Conservation (phyloP, 2,888 invertebrate species). For the Sinhomidia bicolor region DNA sequence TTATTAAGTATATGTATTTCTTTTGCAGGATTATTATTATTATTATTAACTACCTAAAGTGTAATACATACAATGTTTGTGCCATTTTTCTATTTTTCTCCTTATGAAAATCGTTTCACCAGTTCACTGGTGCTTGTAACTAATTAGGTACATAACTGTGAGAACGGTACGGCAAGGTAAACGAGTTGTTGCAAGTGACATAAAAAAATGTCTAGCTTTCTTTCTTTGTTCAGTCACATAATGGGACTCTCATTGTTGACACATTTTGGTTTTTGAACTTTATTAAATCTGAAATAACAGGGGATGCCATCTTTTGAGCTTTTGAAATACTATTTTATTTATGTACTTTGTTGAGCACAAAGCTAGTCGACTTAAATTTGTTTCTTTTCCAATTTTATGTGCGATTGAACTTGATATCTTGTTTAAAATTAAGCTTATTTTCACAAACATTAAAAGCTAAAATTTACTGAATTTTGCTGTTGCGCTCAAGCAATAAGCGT, state of each 20-base stretch:
- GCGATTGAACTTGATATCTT: no score
- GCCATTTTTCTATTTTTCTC: neutral
- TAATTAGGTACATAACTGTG: constrained; percentile 4
- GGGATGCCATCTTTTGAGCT: neutral
- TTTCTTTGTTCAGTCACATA: no score
- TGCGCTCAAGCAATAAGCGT: neutral
- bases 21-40: neutral
- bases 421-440: no score
- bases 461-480: neutral
- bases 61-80: neutral
- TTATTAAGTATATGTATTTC: constrained; percentile 1
- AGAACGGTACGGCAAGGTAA: neutral
- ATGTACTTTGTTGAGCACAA: neutral
- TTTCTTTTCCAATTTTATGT: neutral
- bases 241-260: no score
- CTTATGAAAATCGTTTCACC: neutral
- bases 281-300: neutral
- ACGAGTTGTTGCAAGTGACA: neutral
- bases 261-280: no score
- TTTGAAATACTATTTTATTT: neutral
- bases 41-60: no score
- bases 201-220: neutral
- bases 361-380: no score
- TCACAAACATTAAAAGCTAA: no score
- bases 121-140: neutral